phyloP scores from a whole-genome alignment of 2,797 vertebrate genomes.

The Eutrigla gurnardus region DNA sequence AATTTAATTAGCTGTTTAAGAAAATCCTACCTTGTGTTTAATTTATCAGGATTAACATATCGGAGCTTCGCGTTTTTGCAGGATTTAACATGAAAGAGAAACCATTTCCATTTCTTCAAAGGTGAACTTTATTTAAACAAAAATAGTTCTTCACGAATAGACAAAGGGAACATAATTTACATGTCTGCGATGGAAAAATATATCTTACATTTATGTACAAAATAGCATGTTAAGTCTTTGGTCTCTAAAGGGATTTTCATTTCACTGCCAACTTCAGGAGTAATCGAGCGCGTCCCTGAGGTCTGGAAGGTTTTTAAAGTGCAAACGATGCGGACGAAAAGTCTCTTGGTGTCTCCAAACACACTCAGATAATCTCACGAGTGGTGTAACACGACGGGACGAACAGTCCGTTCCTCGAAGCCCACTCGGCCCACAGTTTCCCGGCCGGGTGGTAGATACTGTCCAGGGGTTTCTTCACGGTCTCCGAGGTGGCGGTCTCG shows the following conservation, averaged over 20 bases:
- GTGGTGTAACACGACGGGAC: conserved; percentile 72
- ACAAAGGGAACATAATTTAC: conserved; percentile 86
- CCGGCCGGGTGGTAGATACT: conserved; percentile 63
- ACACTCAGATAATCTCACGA: conserved; percentile 68
- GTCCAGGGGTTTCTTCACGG: conserved; percentile 68
- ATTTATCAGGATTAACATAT: neutral
- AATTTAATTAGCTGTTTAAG: neutral
- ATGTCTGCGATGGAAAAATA: conserved; percentile 77
- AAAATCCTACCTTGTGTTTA: neutral
- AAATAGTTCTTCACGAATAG: conserved; percentile 79
- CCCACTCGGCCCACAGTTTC: conserved; percentile 84
- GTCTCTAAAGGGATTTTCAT: conserved; percentile 60
- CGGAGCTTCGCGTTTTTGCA: too few species aligned
- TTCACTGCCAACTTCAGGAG: conserved; percentile 67
- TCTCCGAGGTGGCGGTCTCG: conserved; percentile 91
- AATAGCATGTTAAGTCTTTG: conserved; percentile 74
- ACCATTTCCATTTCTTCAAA: neutral
- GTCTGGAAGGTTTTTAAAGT: conserved; percentile 77
- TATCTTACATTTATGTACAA: conserved; percentile 84
- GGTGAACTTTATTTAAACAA: conserved; percentile 83
- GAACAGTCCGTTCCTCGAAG: conserved; percentile 75
- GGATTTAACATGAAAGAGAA: neutral
- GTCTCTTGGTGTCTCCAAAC: conserved; percentile 42
- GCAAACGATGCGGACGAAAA: conserved; percentile 66
- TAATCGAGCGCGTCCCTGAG: conserved; percentile 55